phyloP scores from a whole-genome alignment of 2,797 vertebrate genomes.

The Argya squamiceps region DNA sequence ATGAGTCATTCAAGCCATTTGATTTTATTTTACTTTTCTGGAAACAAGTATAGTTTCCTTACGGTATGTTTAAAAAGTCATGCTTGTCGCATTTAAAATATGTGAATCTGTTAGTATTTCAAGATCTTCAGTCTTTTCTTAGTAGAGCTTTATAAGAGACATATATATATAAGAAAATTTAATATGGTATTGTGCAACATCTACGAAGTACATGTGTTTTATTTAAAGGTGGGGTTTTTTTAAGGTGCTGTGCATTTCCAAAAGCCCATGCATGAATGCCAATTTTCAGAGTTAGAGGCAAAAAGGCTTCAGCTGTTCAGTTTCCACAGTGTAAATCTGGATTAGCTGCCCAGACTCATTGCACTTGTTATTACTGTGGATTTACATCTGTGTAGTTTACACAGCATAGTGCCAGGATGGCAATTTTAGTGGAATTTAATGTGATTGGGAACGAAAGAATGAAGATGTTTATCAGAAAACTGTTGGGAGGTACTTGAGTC shows the following conservation, averaged over 20 bases:
- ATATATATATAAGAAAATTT: not conserved
- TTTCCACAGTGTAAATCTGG: not conserved
- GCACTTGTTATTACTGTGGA: not conserved
- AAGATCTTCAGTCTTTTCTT: not conserved
- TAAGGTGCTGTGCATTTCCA: not conserved
- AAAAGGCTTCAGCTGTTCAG: not conserved
- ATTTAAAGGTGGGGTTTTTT: not conserved
- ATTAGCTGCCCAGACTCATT: not conserved
- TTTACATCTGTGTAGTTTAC: conserved; percentile 43
- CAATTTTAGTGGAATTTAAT: conserved; percentile 57
- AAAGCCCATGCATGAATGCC: not conserved
- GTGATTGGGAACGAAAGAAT: not conserved
- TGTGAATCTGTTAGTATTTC: not conserved
- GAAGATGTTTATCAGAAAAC: conserved; percentile 14
- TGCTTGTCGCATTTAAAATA: not conserved
- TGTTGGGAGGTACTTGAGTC: not conserved
- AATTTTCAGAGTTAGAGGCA: not conserved
- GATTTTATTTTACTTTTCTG: not conserved
- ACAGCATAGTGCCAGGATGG: not conserved
- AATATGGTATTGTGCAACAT: not conserved
- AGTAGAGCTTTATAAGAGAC: not conserved
- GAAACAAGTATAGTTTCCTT: not conserved
- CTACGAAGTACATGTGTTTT: too few species aligned
- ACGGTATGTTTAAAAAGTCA: not conserved
- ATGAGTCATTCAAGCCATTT: not conserved